Evolutionary conservation across 2,888 invertebrate genomes (phyloP).

Genomic region (Synanthedon vespiformis): DNA sequence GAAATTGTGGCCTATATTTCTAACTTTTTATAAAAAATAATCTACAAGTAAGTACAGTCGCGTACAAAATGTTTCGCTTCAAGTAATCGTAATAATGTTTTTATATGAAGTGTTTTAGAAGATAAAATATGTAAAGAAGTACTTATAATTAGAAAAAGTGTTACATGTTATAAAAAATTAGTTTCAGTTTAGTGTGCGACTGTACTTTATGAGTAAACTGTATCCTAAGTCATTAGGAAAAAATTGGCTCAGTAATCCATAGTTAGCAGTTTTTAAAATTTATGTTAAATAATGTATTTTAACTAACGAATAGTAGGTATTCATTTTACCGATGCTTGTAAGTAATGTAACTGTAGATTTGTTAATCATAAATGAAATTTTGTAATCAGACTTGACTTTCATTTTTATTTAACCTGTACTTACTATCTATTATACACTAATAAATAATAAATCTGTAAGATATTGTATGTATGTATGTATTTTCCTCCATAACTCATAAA

Average conservation of each 20-base stretch:
- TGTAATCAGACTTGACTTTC: constrained; percentile 18
- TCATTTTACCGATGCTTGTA: constrained; percentile 1
- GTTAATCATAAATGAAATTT: constrained; percentile 35
- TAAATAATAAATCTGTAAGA: no score
- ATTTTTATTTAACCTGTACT: neutral
- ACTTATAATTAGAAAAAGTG: constrained; percentile 3
- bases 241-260: no score
- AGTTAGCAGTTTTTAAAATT: no score
- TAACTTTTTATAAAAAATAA: constrained; percentile 17
- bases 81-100: neutral
- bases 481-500: no score
- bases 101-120: neutral
- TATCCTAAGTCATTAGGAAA: no score
- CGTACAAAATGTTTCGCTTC: constrained; percentile 11
- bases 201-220: constrained; percentile 9
- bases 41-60: constrained; percentile 23
- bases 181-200: constrained; percentile 15
- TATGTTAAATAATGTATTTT: no score
- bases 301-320: no score
- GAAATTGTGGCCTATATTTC: constrained; percentile 49
- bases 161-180: constrained; percentile 7
- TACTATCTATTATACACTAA: no score
- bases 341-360: constrained; percentile 25
- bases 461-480: no score
- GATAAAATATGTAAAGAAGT: neutral